A percentile compares a stretch with the other conserved stretches of the same genome.
These are phyloP conservation scores for Hippocampus comes DNA, from an alignment of 2,113 vertebrate species.

Conservation along the genomic window DNA sequence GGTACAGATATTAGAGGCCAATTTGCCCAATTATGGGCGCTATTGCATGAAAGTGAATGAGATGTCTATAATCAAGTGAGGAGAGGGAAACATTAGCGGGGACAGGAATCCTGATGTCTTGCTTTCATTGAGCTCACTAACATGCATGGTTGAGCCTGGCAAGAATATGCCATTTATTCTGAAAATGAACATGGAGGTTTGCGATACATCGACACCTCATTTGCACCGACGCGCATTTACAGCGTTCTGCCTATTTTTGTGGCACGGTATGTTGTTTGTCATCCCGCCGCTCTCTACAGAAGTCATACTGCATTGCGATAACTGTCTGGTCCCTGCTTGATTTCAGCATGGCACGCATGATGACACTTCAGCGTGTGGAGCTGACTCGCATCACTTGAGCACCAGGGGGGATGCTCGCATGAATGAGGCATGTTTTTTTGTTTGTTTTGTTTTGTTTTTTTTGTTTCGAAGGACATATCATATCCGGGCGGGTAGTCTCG, in stretches of 20 bases:
- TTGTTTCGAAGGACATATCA: not conserved
- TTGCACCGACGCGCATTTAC: not conserved
- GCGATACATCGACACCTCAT: conserved; percentile 1
- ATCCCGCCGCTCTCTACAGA: conserved; percentile 44
- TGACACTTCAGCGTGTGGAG: conserved; percentile 29
- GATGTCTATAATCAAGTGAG: conserved; percentile 7
- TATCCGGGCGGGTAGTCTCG: not conserved
- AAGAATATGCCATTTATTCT: conserved; percentile 26
- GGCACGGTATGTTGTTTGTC: conserved; percentile 26
- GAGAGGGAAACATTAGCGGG: not conserved
- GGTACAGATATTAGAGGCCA: conserved; percentile 71
- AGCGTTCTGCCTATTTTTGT: conserved; percentile 5
- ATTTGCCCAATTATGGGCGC: conserved; percentile 7
- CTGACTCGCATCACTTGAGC: not conserved
- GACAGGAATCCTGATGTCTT: conserved; percentile 9
- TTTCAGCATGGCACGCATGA: conserved; percentile 44
- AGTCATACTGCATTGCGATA: conserved; percentile 25
- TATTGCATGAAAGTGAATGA: conserved; percentile 20
- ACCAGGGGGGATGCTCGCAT: not conserved
- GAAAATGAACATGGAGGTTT: conserved; percentile 22
- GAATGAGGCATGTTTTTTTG: not conserved
- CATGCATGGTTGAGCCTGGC: conserved; percentile 18
- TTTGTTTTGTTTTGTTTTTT: not conserved
- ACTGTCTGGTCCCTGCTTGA: conserved; percentile 37
- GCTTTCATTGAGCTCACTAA: conserved; percentile 18